Conservation (phyloP, 2,113 vertebrate species). For the Crotalus viridis region DNA sequence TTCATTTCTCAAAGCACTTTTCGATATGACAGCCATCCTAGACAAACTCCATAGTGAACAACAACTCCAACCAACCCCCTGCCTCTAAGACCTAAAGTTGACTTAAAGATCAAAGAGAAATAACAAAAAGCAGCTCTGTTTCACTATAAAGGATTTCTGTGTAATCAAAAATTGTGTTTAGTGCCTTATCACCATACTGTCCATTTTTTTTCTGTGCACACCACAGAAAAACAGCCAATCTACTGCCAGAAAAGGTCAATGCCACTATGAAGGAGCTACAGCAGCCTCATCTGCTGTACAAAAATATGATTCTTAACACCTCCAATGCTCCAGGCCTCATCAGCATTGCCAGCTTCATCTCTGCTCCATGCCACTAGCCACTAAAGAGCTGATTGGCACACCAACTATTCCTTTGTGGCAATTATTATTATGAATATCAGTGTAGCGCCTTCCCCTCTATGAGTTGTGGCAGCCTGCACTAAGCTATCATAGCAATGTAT, state of each 20-base stretch:
- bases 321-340: neutral
- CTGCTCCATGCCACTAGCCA: neutral
- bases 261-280: neutral
- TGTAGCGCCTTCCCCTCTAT: neutral
- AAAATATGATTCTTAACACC: neutral
- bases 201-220: neutral
- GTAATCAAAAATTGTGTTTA: neutral
- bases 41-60: neutral
- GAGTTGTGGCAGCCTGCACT: neutral
- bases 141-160: neutral
- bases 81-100: neutral
- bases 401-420: neutral
- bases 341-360: neutral
- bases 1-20: neutral
- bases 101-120: neutral
- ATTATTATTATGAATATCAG: neutral
- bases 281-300: neutral
- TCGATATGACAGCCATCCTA: neutral
- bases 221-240: neutral
- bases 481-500: neutral
- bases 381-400: neutral
- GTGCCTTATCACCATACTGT: neutral
- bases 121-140: neutral
- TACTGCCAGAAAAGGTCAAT: neutral
- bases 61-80: neutral